Evolutionary conservation across 2,888 invertebrate species (phyloP).

Genomic region (Drosophila nigritarsus): DNA sequence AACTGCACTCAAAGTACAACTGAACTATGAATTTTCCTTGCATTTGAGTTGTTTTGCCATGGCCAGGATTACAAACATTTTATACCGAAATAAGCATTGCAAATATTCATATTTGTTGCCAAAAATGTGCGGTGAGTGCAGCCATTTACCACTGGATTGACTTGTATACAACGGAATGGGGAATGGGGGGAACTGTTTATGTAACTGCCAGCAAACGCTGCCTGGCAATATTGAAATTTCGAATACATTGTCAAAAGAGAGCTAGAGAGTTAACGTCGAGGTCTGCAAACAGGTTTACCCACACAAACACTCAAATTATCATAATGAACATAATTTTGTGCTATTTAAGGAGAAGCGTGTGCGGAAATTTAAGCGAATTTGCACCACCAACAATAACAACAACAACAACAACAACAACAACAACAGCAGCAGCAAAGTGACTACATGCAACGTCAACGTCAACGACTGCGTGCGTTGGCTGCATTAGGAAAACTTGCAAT

Average conservation of each 20-base stretch:
- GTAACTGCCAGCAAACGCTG: slow-evolving; percentile 29
- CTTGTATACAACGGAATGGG: not conserved
- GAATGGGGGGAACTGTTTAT: slow-evolving; percentile 17
- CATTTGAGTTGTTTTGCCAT: slow-evolving; percentile 12
- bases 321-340: slow-evolving; percentile 76
- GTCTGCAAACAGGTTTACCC: slow-evolving; percentile 9
- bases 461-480: slow-evolving; percentile 58
- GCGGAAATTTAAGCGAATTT: slow-evolving; percentile 59
- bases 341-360: slow-evolving; percentile 61
- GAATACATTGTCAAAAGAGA: slow-evolving; percentile 19
- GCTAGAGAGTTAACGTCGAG: slow-evolving; percentile 40
- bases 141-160: slow-evolving; percentile 4
- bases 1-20: slow-evolving; percentile 14
- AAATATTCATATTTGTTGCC: slow-evolving; percentile 53
- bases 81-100: slow-evolving; percentile 40
- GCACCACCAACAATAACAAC: slow-evolving; percentile 21
- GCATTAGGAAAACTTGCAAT: slow-evolving; percentile 80
- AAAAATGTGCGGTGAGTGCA: slow-evolving; percentile 37
- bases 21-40: slow-evolving; percentile 6
- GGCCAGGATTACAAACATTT: slow-evolving; percentile 29
- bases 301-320: slow-evolving; percentile 62
- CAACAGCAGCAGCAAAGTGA: slow-evolving; percentile 31
- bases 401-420: slow-evolving; percentile 17
- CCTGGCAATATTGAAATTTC: slow-evolving; percentile 53
- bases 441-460: slow-evolving; percentile 41